phyloP scores from a whole-genome alignment of 2,797 vertebrate species.

The Spinus pinus region DNA sequence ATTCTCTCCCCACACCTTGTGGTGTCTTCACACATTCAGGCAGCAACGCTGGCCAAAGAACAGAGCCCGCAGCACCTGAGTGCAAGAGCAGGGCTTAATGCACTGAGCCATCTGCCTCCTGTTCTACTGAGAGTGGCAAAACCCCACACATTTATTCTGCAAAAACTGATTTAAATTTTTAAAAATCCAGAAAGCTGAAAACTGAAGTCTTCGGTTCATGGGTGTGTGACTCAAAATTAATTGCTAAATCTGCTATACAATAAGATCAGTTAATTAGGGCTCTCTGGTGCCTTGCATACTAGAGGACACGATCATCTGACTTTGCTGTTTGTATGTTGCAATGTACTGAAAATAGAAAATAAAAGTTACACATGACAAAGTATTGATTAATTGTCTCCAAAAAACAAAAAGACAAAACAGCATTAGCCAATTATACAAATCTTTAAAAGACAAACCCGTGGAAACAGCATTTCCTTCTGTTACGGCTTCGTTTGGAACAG shows the following conservation, averaged over 20 bases:
- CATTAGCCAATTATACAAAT: constrained; percentile 49
- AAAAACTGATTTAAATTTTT: constrained; percentile 53
- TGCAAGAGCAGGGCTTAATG: neutral
- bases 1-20: neutral
- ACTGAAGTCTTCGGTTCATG: constrained; percentile 7
- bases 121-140: neutral
- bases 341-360: constrained; percentile 57
- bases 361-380: constrained; percentile 54
- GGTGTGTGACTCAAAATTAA: constrained; percentile 54
- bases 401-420: constrained; percentile 54
- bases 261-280: constrained; percentile 58
- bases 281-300: constrained; percentile 37
- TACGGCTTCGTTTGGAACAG: constrained; percentile 33
- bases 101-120: neutral
- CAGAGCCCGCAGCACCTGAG: neutral
- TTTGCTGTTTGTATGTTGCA: constrained; percentile 14
- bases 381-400: constrained; percentile 60
- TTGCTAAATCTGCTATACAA: constrained; percentile 59
- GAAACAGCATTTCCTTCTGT: constrained; percentile 50
- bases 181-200: constrained; percentile 51
- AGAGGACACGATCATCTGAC: constrained; percentile 19
- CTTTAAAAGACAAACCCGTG: constrained; percentile 11
- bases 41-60: neutral
- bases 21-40: neutral
- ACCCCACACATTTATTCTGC: constrained; percentile 48